phyloP scores from a whole-genome alignment of 2,113 vertebrate genomes.

The Epinephelus cyanopodus region DNA sequence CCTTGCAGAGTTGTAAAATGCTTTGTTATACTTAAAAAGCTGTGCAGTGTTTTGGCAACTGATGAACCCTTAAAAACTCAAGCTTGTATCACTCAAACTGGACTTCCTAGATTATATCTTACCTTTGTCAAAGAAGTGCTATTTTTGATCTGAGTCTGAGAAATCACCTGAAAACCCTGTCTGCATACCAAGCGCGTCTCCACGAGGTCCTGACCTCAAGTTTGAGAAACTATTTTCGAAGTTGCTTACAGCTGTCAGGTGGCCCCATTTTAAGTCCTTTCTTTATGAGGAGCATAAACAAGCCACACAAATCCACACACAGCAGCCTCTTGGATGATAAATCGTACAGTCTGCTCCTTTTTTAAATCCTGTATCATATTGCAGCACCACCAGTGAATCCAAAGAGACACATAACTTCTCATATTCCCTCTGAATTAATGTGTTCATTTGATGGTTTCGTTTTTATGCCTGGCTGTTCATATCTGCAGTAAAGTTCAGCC shows the following conservation, averaged over 20 bases:
- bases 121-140: not conserved
- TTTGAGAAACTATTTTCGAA: slow-evolving; percentile 11
- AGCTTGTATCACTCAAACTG: not conserved
- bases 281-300: slow-evolving; percentile 38
- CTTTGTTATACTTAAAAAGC: too few relatives aligned
- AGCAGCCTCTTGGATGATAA: slow-evolving; percentile 6
- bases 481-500: slow-evolving; percentile 16
- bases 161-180: slow-evolving; percentile 18
- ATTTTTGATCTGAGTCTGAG: slow-evolving; percentile 9
- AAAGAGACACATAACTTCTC: slow-evolving; percentile 30
- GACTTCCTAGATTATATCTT: not conserved
- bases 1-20: too few relatives aligned
- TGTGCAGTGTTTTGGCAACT: not conserved
- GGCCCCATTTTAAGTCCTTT: slow-evolving; percentile 21
- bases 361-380: slow-evolving; percentile 23
- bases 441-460: slow-evolving; percentile 24
- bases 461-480: slow-evolving; percentile 29
- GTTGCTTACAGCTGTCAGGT: slow-evolving; percentile 25
- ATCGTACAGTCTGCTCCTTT: slow-evolving; percentile 21
- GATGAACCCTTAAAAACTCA: not conserved
- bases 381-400: slow-evolving; percentile 6
- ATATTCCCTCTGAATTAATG: slow-evolving; percentile 19
- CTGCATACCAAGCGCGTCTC: slow-evolving; percentile 35
- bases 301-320: not conserved
- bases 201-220: slow-evolving; percentile 15